A percentile compares a stretch with the other conserved stretches of the same genome.
These are phyloP conservation scores for Gastracanthus pulcherrimus DNA, from an alignment of 2,888 invertebrate species.

Conservation along the genomic window DNA sequence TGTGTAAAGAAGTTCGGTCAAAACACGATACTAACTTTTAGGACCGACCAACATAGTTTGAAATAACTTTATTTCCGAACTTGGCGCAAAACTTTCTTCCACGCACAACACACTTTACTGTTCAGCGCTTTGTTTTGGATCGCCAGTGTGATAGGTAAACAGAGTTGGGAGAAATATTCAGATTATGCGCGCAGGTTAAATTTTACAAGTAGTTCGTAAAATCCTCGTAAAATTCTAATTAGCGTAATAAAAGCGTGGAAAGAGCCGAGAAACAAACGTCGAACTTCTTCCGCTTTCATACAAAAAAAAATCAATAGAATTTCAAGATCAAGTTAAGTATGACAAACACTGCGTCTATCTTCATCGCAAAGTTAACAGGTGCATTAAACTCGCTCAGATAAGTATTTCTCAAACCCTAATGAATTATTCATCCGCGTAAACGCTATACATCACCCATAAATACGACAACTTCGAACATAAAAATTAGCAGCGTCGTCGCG, in stretches of 20 bases:
- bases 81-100: neutral
- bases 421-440: neutral
- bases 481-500: too few species aligned
- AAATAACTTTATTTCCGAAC: slow-evolving; percentile 4
- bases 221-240: neutral
- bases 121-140: neutral
- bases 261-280: neutral
- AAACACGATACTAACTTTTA: neutral
- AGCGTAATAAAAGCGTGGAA: neutral
- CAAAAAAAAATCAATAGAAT: neutral
- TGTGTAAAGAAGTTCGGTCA: neutral
- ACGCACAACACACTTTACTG: neutral
- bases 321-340: neutral
- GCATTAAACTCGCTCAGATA: too few species aligned
- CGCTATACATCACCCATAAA: too few species aligned
- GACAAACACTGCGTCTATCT: too few species aligned
- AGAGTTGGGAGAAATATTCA: neutral
- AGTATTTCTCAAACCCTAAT: too few species aligned
- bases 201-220: neutral
- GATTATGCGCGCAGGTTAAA: neutral
- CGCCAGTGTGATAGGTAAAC: neutral
- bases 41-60: neutral
- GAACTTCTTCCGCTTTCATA: neutral
- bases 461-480: too few species aligned
- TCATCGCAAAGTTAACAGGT: too few species aligned